Evolutionary conservation across 1,140 invertebrate species (phyloP).

Genomic region (Harlomillsia oculata): DNA sequence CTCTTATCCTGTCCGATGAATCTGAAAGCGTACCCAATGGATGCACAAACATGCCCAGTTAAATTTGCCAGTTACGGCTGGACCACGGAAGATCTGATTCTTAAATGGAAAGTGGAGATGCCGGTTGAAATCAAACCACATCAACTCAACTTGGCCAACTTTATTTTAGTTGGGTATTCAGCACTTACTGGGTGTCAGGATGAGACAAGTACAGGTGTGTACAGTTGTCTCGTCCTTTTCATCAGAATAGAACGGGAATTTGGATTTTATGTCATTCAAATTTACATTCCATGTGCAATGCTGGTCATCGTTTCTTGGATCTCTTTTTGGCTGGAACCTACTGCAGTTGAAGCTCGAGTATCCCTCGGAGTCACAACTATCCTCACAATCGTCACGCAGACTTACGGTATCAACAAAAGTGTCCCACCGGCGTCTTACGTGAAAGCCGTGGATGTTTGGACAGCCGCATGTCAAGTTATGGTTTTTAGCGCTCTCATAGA

Average conservation of each 20-base stretch:
- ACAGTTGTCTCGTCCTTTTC: conserved; percentile 35
- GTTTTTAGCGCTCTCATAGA: conserved; percentile 3
- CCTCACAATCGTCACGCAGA: conserved; percentile 50
- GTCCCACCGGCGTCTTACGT: neutral
- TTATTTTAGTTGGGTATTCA: conserved; percentile 39
- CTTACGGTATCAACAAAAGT: conserved; percentile 42
- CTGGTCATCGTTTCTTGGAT: conserved; percentile 52
- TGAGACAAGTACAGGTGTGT: conserved; percentile 43
- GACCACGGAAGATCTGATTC: conserved; percentile 39
- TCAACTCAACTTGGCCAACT: conserved; percentile 41
- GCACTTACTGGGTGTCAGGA: conserved; percentile 44
- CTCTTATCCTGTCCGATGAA: conserved; percentile 45
- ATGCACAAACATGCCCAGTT: conserved; percentile 40
- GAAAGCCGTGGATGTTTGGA: conserved; percentile 48
- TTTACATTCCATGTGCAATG: conserved; percentile 47
- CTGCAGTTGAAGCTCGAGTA: conserved; percentile 47
- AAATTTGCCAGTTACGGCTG: conserved; percentile 43
- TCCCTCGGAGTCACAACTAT: conserved; percentile 50
- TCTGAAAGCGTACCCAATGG: conserved; percentile 44
- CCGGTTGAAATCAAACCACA: conserved; percentile 39
- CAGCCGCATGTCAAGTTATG: neutral
- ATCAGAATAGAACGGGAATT: conserved; percentile 47
- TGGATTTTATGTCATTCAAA: conserved; percentile 48
- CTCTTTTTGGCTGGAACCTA: conserved; percentile 49
- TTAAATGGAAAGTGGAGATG: conserved; percentile 38